Evolutionary conservation across 2,888 invertebrate species (phyloP).

Genomic region (Apeira syringaria): DNA sequence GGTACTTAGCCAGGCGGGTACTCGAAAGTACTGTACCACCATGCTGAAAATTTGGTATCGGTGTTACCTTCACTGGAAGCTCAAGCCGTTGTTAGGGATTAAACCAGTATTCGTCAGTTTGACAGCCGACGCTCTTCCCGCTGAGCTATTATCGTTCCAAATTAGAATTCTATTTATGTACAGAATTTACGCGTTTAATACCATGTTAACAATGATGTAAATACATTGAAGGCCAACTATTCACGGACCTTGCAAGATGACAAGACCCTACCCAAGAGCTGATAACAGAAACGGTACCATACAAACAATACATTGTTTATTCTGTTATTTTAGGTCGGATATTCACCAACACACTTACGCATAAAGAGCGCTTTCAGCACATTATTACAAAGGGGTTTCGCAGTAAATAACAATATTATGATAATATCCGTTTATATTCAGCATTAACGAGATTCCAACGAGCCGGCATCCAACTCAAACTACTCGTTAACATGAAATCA

Average conservation of each 20-base stretch:
- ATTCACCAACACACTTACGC: conserved; percentile 23
- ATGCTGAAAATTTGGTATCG: too few species aligned
- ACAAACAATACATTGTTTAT: conserved; percentile 6
- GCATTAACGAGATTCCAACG: conserved; percentile 68
- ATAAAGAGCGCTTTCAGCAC: conserved; percentile 20
- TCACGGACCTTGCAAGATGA: conserved; percentile 1
- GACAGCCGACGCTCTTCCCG: too few species aligned
- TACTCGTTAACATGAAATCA: conserved; percentile 75
- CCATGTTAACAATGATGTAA: neutral
- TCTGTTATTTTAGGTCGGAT: conserved; percentile 20
- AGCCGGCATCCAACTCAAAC: conserved; percentile 58
- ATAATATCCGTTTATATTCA: conserved; percentile 65
- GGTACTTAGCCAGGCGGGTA: too few species aligned
- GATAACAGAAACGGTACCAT: conserved; percentile 7
- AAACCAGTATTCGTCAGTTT: too few species aligned
- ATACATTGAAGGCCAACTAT: neutral
- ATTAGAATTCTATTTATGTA: too few species aligned
- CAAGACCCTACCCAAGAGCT: conserved; percentile 6
- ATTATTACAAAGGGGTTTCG: conserved; percentile 26
- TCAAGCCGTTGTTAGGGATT: too few species aligned
- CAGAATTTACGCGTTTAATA: too few species aligned
- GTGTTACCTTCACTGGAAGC: too few species aligned
- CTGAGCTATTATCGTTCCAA: too few species aligned
- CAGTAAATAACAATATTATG: conserved; percentile 75
- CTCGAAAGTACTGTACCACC: too few species aligned